Base-by-base conservation (phyloP, 2,113 vertebrate species). In the Melanocharis versteri region DNA sequence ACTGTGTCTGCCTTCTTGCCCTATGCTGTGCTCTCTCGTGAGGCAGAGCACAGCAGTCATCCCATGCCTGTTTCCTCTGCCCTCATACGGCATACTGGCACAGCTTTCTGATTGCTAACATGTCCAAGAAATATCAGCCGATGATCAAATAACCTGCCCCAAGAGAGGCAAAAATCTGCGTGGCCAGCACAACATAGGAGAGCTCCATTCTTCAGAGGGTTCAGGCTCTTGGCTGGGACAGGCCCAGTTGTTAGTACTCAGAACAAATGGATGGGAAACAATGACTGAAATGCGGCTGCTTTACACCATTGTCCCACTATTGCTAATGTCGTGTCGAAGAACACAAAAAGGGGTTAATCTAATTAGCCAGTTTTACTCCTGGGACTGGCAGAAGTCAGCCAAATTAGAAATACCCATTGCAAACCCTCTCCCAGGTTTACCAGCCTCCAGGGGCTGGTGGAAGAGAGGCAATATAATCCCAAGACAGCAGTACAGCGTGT, bases 81-180 rank as follows among this genome's bases (percentile, higher is more conserved):
- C 48, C 5, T 22, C 3, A 0, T 2, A 23, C 0, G 0, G 24
- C 5, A 8, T 2, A 0, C 39, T 53, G 47, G 15, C 4, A 1
- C 2, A 37, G 31, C 82, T 50, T 75, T 87, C 42, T 45, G 69
- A 40, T n/a, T 8, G 15, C 37, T 58, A 19, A 40, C 1, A 2
- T 35, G 27, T 19, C 53, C 58, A 39, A 35, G 70, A 83, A 61
- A 13, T 64, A 71, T 10, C 80, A 87, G 37, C 18, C 0, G 0
- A n/a, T 31, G 45, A 19, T 17, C 65, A 45, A 72, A 81, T 18
- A 62, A 77, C 13, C 51, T 54, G 12, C 69, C 18, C 12, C 31
- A 44, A 31, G 28, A 40, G 35, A 68, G 20, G n/a, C 68, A 83
- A 87, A 86, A 94, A 58, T 14, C 53, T 26, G 30, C 5, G 1